Evolutionary conservation across 1,140 invertebrate genomes (phyloP).

Genomic region (Drosophila sturtevanti): DNA sequence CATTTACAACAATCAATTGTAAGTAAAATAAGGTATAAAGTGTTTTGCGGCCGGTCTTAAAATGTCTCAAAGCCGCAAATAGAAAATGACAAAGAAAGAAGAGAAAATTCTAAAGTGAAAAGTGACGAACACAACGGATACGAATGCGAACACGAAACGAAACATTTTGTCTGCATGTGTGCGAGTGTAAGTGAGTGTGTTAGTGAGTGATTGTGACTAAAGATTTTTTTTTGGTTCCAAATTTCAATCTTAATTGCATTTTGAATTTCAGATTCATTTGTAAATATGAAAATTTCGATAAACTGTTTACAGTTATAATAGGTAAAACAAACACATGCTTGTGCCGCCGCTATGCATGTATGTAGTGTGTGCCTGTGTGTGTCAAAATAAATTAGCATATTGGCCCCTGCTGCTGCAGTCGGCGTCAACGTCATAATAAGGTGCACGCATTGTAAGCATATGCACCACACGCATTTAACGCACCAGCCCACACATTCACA

Average conservation of each 20-base stretch:
- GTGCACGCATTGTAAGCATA: slow-evolving; percentile 49
- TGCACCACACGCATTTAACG: slow-evolving; percentile 35
- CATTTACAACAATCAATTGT: slow-evolving; percentile 42
- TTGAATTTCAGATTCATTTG: slow-evolving; percentile 3
- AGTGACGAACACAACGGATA: slow-evolving; percentile 56
- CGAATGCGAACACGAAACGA: slow-evolving; percentile 34
- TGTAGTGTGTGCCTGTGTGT: slow-evolving; percentile 24
- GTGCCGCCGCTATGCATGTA: background rate
- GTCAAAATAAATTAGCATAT: slow-evolving; percentile 63
- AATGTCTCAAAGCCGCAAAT: slow-evolving; percentile 5
- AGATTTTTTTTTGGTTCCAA: slow-evolving; percentile 53
- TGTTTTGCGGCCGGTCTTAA: background rate
- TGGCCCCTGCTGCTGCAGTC: slow-evolving; percentile 39
- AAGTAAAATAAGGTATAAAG: slow-evolving; percentile 46
- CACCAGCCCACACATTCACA: slow-evolving; percentile 7
- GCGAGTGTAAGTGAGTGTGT: slow-evolving; percentile 24
- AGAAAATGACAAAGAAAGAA: slow-evolving; percentile 47
- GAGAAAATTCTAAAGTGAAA: slow-evolving; percentile 79
- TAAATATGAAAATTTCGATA: slow-evolving; percentile 48
- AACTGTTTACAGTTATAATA: slow-evolving; percentile 14
- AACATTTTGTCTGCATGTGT: slow-evolving; percentile 31
- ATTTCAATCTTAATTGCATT: slow-evolving; percentile 58
- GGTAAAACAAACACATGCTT: slow-evolving; percentile 6
- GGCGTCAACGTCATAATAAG: slow-evolving; percentile 11
- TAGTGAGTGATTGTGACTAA: slow-evolving; percentile 18